Conservation (phyloP, 2,797 vertebrate genomes). For the Sarcoramphus papa region DNA sequence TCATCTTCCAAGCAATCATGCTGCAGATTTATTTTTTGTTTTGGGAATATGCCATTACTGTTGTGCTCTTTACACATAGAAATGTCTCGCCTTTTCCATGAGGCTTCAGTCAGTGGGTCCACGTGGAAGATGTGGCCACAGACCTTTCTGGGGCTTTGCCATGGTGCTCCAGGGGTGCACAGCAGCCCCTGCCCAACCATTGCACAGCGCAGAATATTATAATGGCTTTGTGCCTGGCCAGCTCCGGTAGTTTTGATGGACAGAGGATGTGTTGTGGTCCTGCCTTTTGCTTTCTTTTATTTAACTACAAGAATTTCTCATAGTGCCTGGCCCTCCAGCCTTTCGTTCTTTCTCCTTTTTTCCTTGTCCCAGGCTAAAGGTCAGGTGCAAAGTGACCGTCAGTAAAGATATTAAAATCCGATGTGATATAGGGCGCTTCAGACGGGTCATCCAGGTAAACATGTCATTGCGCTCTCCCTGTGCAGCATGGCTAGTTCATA, state of each 20-base stretch:
- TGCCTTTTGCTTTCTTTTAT: not conserved
- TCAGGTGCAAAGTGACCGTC: not conserved
- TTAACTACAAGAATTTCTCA: not conserved
- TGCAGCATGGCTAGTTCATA: not conserved
- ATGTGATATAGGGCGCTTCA: not conserved
- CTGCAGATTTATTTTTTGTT: not conserved
- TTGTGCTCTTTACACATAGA: not conserved
- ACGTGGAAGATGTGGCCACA: rapidly evolving
- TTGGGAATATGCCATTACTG: not conserved
- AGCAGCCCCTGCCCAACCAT: not conserved
- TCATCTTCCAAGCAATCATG: not conserved
- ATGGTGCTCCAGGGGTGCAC: not conserved
- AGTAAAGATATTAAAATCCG: not conserved
- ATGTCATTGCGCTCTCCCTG: rapidly evolving
- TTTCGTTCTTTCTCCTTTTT: not conserved
- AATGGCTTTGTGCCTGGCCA: not conserved
- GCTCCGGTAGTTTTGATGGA: not conserved
- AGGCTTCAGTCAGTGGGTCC: not conserved
- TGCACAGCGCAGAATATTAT: not conserved
- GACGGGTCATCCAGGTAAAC: not conserved
- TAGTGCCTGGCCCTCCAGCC: not conserved
- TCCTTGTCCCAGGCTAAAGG: not conserved
- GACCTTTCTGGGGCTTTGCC: not conserved
- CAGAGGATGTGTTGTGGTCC: not conserved
- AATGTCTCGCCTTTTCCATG: not conserved